Evolutionary conservation across 2,113 vertebrate species (phyloP).

Genomic region (Desmodus rotundus): DNA sequence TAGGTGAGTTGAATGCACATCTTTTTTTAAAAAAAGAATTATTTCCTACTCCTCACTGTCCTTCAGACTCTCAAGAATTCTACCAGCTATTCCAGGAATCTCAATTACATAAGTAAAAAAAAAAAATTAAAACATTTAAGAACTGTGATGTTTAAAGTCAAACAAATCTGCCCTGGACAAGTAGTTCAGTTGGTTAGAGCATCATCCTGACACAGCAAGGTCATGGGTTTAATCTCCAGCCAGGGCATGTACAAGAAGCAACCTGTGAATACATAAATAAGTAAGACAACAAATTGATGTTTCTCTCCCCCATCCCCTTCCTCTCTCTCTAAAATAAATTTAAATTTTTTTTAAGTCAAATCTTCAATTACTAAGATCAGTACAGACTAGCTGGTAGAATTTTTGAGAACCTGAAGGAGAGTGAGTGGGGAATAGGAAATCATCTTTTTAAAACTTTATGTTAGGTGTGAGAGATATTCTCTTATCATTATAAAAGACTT

Average conservation of each 20-base stretch:
- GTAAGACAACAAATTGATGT: too few relatives aligned
- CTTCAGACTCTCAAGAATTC: conserved; percentile 8
- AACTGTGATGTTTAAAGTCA: not conserved
- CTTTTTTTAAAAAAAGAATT: not conserved
- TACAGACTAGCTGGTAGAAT: not conserved
- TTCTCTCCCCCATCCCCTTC: too few relatives aligned
- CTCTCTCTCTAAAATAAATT: too few relatives aligned
- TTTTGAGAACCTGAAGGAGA: not conserved
- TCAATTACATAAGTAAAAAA: not conserved
- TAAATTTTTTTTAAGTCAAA: not conserved
- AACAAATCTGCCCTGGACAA: not conserved
- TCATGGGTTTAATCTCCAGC: too few relatives aligned
- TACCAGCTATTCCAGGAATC: not conserved
- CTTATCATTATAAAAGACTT: not conserved
- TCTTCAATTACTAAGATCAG: not conserved
- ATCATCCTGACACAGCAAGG: too few relatives aligned
- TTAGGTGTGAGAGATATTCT: not conserved
- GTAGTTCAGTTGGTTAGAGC: too few relatives aligned
- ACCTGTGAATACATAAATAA: too few relatives aligned
- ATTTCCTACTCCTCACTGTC: not conserved
- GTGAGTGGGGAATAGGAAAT: not conserved
- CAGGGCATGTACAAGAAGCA: too few relatives aligned
- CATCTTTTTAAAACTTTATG: not conserved
- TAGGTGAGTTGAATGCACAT: not conserved
- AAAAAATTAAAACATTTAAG: not conserved